These are phyloP conservation scores for Coelopa frigida DNA, from an alignment of 1,140 invertebrate species.

Conservation along the genomic window DNA sequence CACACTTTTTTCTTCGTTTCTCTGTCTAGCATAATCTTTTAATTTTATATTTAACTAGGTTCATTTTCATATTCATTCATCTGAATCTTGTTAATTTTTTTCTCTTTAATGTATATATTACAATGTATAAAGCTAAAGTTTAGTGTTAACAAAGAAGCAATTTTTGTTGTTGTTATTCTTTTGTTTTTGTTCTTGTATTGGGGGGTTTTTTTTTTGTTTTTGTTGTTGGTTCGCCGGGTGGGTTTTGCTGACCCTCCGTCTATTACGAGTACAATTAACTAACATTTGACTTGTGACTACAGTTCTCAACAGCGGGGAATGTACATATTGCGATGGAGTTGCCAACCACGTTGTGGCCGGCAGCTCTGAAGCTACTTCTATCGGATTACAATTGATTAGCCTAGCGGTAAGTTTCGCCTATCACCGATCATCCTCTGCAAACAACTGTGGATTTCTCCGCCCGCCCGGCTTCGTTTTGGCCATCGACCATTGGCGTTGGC, in stretches of 20 bases:
- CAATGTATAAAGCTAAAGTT: conserved; percentile 46
- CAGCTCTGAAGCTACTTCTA: too few relatives aligned
- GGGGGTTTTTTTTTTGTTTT: conserved; percentile 27
- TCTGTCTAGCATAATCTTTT: conserved; percentile 10
- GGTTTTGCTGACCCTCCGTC: too few relatives aligned
- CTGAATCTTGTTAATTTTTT: conserved; percentile 21
- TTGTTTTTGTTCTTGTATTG: conserved; percentile 26
- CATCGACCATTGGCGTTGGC: too few relatives aligned
- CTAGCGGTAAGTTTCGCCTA: conserved; percentile 3
- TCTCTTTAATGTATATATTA: conserved; percentile 39
- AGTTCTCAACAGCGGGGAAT: too few relatives aligned
- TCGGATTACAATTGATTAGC: too few relatives aligned
- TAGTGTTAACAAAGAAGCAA: conserved; percentile 27
- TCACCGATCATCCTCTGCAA: background rate
- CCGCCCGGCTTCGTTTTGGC: too few relatives aligned
- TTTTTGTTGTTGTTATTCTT: conserved; percentile 25
- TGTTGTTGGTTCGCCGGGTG: too few relatives aligned
- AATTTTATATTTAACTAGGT: conserved; percentile 7
- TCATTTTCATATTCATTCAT: conserved; percentile 19
- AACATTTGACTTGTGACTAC: too few relatives aligned
- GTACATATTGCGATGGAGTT: too few relatives aligned
- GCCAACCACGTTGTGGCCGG: too few relatives aligned
- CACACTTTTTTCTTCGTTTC: conserved; percentile 15
- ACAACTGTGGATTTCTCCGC: conserved; percentile 14
- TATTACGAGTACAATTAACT: too few relatives aligned